These are phyloP conservation scores for Upupa epops DNA, from an alignment of 2,113 vertebrate genomes.

Conservation along the genomic window DNA sequence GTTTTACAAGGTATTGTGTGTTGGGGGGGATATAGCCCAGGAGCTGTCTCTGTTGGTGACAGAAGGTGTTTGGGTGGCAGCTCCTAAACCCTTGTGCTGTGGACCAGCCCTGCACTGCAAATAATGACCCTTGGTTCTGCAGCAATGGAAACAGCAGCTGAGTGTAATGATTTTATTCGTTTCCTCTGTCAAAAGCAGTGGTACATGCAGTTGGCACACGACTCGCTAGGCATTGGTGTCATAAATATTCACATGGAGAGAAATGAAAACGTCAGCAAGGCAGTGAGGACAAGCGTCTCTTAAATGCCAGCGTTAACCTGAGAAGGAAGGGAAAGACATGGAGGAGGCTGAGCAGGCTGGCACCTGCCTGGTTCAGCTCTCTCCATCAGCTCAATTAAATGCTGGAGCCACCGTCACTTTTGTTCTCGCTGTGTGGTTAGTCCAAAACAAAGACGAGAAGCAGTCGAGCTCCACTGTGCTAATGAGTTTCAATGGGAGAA, in stretches of 20 bases:
- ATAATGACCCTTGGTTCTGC: background rate
- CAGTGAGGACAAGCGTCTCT: background rate
- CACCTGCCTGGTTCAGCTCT: background rate
- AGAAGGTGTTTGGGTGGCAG: background rate
- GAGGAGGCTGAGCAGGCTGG: background rate
- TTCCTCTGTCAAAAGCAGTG: conserved; percentile 15
- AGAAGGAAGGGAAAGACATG: background rate
- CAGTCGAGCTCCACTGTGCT: background rate
- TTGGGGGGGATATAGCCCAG: background rate
- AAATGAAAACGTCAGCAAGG: background rate
- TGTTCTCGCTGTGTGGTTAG: background rate
- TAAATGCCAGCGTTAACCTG: background rate
- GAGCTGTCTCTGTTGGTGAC: background rate
- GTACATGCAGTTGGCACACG: conserved; percentile 51
- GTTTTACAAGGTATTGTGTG: background rate
- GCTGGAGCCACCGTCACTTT: background rate
- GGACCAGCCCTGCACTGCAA: background rate
- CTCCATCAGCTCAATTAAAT: background rate
- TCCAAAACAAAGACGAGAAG: background rate
- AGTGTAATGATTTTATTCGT: conserved; percentile 41
- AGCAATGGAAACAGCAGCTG: background rate
- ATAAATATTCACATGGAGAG: background rate
- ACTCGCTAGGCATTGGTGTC: background rate
- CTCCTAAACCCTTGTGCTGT: background rate
- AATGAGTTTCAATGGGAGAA: conserved; percentile 28